These are phyloP conservation scores for Neoaliturus tenellus DNA, from an alignment of 2,888 invertebrate species.

Conservation along the genomic window DNA sequence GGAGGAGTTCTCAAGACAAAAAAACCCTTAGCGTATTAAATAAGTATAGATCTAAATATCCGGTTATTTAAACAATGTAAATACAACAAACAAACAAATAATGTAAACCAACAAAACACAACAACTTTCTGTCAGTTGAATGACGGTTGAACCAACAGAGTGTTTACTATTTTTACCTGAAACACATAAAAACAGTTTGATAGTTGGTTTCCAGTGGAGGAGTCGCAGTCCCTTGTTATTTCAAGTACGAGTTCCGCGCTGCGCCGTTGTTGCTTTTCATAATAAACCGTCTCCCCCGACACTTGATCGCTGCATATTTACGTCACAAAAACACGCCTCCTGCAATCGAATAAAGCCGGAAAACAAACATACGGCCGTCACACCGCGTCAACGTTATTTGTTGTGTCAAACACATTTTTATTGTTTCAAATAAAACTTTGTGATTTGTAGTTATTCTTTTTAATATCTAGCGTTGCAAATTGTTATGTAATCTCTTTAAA, in stretches of 20 bases:
- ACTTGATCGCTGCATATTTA: conserved; percentile 38
- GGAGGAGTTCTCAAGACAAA: no score
- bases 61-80: no score
- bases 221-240: conserved; percentile 29
- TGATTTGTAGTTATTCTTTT: no score
- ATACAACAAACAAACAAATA: no score
- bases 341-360: conserved; percentile 24
- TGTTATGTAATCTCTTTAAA: no score
- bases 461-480: no score
- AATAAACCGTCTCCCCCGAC: conserved; percentile 37
- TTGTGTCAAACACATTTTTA: conserved; percentile 17
- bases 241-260: conserved; percentile 13
- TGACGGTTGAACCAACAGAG: no score
- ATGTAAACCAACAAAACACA: no score
- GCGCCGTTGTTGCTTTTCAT: conserved; percentile 38
- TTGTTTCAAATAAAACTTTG: not conserved
- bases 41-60: no score
- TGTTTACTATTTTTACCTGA: not conserved
- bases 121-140: no score
- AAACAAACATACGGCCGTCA: conserved; percentile 10
- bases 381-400: not conserved
- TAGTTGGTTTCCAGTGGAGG: not conserved
- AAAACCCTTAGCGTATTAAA: no score
- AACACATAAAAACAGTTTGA: not conserved
- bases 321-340: conserved; percentile 48